A percentile compares a stretch with the other conserved stretches of the same genome.
phyloP scores from a whole-genome alignment of 2,888 invertebrate species.

The Eurytoma adleriae region DNA sequence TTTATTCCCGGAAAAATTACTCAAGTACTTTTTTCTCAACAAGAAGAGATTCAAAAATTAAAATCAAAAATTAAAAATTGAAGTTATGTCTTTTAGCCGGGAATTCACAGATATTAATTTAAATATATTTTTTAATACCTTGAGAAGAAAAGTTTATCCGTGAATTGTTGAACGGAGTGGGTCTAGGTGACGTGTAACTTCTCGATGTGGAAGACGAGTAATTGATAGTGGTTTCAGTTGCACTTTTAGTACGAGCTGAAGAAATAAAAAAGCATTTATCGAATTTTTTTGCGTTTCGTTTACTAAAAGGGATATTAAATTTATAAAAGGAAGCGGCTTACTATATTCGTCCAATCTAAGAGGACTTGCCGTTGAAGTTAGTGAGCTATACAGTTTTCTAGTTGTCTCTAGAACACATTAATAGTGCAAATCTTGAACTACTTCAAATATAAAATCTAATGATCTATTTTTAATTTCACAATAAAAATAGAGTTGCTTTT shows the following conservation, averaged over 20 bases:
- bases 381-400: neutral
- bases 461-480: too few species aligned
- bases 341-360: constrained; percentile 26
- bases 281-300: neutral
- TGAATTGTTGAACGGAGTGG: constrained; percentile 16
- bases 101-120: too few species aligned
- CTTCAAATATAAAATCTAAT: too few species aligned
- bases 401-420: constrained; percentile 37
- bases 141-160: constrained; percentile 22
- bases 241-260: constrained; percentile 31
- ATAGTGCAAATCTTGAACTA: constrained; percentile 1
- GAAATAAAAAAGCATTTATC: neutral
- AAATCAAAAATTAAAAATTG: neutral
- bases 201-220: constrained; percentile 43
- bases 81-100: too few species aligned
- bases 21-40: neutral
- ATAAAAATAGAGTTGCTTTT: too few species aligned
- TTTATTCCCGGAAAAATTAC: too few species aligned
- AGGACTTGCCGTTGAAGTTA: constrained; percentile 34
- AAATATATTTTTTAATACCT: constrained; percentile 24
- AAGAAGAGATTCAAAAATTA: neutral
- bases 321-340: neutral
- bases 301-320: neutral
- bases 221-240: constrained; percentile 31
- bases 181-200: constrained; percentile 33